These are phyloP conservation scores for Brachymystax lenok DNA, from an alignment of 2,797 vertebrate species.

Conservation along the genomic window DNA sequence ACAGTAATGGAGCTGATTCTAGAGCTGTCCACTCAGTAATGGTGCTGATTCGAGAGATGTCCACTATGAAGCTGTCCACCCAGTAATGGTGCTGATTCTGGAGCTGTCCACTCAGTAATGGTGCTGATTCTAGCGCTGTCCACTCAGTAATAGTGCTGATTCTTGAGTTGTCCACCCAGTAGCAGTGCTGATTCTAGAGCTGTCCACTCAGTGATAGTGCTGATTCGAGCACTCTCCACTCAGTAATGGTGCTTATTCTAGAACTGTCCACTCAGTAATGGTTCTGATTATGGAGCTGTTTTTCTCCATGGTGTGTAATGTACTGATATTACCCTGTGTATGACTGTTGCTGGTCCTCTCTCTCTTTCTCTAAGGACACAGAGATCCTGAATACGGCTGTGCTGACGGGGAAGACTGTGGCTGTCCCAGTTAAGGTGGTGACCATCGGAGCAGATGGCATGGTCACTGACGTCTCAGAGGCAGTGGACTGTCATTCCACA, in stretches of 20 bases:
- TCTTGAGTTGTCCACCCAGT: neutral
- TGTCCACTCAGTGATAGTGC: neutral
- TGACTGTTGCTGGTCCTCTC: neutral
- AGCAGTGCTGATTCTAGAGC: neutral
- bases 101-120: neutral
- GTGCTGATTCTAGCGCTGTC: neutral
- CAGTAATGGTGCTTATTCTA: neutral
- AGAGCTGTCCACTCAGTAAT: slow-evolving; percentile 1
- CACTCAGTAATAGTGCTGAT: neutral
- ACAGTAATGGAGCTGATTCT: slow-evolving; percentile 25
- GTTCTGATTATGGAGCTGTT: neutral
- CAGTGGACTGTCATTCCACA: slow-evolving; percentile 84
- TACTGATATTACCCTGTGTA: neutral
- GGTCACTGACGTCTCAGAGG: slow-evolving; percentile 86
- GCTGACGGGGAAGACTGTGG: slow-evolving; percentile 90
- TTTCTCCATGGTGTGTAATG: neutral
- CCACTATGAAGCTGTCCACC: slow-evolving; percentile 6
- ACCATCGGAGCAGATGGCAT: slow-evolving; percentile 81
- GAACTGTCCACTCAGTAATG: neutral
- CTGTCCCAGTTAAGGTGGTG: slow-evolving; percentile 89
- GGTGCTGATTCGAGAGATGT: no score
- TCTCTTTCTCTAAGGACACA: slow-evolving; percentile 75
- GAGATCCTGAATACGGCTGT: slow-evolving; percentile 95
- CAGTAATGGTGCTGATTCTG: neutral
- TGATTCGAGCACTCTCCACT: slow-evolving; percentile 23